These are phyloP conservation scores for Tinamus guttatus DNA, from an alignment of 2,113 vertebrate species.

Conservation along the genomic window DNA sequence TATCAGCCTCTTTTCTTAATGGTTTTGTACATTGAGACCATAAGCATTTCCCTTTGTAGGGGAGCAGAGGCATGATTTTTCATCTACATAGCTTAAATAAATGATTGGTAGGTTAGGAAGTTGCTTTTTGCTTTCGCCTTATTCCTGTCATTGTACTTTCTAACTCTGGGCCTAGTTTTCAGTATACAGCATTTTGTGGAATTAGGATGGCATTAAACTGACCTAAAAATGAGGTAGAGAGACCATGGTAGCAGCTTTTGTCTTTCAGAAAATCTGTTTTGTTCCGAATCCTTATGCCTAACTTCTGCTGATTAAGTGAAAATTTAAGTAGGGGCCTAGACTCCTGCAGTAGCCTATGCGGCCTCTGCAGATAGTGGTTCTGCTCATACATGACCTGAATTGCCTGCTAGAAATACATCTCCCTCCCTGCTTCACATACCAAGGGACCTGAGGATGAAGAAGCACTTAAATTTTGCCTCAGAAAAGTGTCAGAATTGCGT, in stretches of 20 bases:
- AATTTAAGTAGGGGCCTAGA: neutral
- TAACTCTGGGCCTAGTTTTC: neutral
- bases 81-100: neutral
- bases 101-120: neutral
- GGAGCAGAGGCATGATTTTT: neutral
- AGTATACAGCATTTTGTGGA: neutral
- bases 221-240: neutral
- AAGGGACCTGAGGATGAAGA: neutral
- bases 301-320: neutral
- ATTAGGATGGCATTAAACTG: neutral
- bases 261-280: neutral
- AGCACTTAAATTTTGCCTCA: neutral
- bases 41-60: neutral
- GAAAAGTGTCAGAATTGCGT: neutral
- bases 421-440: neutral
- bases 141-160: neutral
- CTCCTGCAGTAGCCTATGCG: neutral
- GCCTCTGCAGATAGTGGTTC: neutral
- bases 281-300: neutral
- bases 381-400: neutral
- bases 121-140: neutral
- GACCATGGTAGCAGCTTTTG: neutral
- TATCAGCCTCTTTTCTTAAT: neutral
- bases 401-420: neutral
- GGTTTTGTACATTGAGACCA: neutral